Evolutionary conservation across 2,113 vertebrate species (phyloP).

Genomic region (Actenoides lindsayi): DNA sequence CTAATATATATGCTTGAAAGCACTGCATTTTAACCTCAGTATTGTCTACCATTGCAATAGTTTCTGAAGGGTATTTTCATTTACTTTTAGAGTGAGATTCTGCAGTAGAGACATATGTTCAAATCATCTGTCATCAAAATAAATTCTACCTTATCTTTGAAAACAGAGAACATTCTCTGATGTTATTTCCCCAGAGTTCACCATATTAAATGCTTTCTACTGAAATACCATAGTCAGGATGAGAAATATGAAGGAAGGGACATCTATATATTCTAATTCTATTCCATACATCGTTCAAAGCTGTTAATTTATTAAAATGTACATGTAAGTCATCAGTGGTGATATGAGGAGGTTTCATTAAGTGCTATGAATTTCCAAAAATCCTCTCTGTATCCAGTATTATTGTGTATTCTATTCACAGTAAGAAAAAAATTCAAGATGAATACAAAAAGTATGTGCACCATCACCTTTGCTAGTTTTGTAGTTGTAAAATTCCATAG

Average conservation of each 20-base stretch:
- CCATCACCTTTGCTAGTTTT: background rate
- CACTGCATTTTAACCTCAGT: background rate
- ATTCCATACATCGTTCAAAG: background rate
- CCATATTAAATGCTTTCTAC: background rate
- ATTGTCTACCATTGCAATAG: background rate
- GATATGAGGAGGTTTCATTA: background rate
- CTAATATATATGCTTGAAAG: background rate
- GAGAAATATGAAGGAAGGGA: background rate
- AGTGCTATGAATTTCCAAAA: background rate
- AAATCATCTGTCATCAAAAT: background rate
- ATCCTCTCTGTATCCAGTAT: background rate
- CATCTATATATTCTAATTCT: background rate
- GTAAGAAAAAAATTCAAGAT: background rate
- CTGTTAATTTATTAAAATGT: background rate
- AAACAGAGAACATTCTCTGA: background rate
- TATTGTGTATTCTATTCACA: background rate
- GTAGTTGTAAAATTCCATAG: background rate
- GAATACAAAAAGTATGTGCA: background rate
- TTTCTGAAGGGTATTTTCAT: background rate
- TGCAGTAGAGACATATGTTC: background rate
- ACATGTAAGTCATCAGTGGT: background rate
- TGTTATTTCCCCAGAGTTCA: background rate
- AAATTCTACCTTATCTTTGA: background rate
- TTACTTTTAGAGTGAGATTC: background rate
- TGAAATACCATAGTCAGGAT: background rate